Evolutionary conservation across 92 coral and sea anemone species (phyloP), one percentile per base, ranked within the genome.

Genomic region (Zoanthus gigantus): DNA sequence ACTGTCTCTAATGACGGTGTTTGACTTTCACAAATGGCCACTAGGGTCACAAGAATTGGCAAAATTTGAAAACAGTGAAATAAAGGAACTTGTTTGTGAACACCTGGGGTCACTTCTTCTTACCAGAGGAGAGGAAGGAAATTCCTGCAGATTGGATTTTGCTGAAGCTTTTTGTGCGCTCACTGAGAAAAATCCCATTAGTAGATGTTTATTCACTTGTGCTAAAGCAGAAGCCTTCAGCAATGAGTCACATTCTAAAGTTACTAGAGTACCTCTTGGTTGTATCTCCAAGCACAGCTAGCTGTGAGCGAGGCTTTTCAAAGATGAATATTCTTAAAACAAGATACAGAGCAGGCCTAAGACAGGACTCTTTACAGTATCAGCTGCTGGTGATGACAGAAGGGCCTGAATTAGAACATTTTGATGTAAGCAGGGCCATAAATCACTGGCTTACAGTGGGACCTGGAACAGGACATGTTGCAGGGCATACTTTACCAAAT

Each of bases 1-100:
- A 23, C 23, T 23, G 23, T 23, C 23, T 23, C 23, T 23, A 23
- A 23, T 23, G 23, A 30, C 83, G 76, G 12, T 86, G 60, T 76
- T 86, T 86, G 89, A 86, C 65, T 86, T 86, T 30, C 89, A 86
- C 83, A 86, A 86, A 86, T 86, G 89, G 83, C 89, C 83, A 86
- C 89, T 86, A 0, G 89, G 65, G 47, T 76, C 83, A 86, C 83
- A 86, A 76, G 28, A 86, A 86, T 32, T 86, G 31, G 89, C 69
- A 32, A 16, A 23, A 15, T 85, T 37, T 86, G 89, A 76, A 76
- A 75, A 75, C 12, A 73, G 8, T 56, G 5, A 85, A 57, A 57
- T 85, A 85, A 57, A 85, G 60, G 15, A 85, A 31, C 89, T 74
- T 9, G 89, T 85, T 32, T 57, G 83, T 63, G 48, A 86, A 17